Conservation (phyloP, 2,888 invertebrate species). For the Macrophya annulata region DNA sequence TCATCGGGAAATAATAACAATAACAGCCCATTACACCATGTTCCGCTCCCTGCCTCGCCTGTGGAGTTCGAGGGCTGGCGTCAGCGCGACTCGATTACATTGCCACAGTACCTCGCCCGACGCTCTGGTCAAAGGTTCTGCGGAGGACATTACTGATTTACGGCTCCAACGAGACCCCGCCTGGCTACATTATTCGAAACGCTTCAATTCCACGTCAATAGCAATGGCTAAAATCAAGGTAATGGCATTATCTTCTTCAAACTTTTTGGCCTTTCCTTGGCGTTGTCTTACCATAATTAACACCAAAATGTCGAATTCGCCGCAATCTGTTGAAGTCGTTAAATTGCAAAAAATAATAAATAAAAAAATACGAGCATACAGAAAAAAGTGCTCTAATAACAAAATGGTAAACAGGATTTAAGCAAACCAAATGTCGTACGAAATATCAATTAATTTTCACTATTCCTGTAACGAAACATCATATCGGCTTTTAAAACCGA, state of each 20-base stretch:
- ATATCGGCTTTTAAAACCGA: neutral
- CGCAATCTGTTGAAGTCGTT: neutral
- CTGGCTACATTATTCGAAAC: slow-evolving; percentile 56
- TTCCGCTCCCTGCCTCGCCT: slow-evolving; percentile 46
- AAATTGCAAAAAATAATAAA: neutral
- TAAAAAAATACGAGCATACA: neutral
- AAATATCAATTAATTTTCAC: neutral
- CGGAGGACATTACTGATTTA: neutral
- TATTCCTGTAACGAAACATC: neutral
- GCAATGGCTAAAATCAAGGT: slow-evolving; percentile 77
- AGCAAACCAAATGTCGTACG: neutral
- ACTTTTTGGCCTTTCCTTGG: neutral
- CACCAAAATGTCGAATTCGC: neutral
- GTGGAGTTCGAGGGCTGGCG: slow-evolving; percentile 14
- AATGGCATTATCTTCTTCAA: neutral
- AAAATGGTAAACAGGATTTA: neutral
- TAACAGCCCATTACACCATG: slow-evolving; percentile 30
- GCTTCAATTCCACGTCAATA: slow-evolving; percentile 65
- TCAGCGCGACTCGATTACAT: slow-evolving; percentile 25
- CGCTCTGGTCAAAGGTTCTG: slow-evolving; percentile 21
- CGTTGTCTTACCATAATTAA: neutral
- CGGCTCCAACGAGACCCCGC: neutral
- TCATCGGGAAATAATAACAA: slow-evolving; percentile 39
- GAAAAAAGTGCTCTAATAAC: neutral
- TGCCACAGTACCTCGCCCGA: slow-evolving; percentile 38